Conservation (phyloP, 2,113 vertebrate species). For the Struthidea cinerea region DNA sequence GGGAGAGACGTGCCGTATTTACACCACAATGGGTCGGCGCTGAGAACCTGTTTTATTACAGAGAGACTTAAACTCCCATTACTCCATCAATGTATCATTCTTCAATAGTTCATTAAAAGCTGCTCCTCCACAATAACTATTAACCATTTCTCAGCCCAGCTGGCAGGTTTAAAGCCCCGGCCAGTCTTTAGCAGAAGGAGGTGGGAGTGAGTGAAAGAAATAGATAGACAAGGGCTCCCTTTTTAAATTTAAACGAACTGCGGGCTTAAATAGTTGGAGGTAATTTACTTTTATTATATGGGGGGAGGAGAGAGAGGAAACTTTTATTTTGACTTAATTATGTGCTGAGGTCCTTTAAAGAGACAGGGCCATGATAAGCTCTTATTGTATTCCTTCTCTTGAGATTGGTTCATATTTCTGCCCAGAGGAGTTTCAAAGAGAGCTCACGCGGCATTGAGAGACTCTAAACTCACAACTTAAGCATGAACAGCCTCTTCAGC, state of each 20-base stretch:
- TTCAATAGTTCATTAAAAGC: constrained; percentile 87
- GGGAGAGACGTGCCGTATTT: constrained; percentile 77
- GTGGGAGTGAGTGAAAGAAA: constrained; percentile 47
- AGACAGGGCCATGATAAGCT: not conserved
- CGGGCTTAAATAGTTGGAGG: constrained; percentile 49
- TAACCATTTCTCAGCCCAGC: constrained; percentile 73
- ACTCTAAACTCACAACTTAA: not conserved
- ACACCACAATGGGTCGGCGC: constrained; percentile 80
- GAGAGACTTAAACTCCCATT: constrained; percentile 79
- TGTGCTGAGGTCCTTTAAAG: constrained; percentile 24
- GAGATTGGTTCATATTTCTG: constrained; percentile 20
- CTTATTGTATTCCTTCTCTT: not conserved
- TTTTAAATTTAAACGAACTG: constrained; percentile 52
- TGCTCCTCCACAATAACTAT: constrained; percentile 72
- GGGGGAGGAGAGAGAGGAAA: not conserved
- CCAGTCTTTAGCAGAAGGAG: constrained; percentile 50
- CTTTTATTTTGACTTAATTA: constrained; percentile 58
- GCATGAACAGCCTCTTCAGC: not conserved
- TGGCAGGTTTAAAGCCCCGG: constrained; percentile 67
- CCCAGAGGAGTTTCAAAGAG: not conserved
- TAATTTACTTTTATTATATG: constrained; percentile 63
- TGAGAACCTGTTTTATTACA: constrained; percentile 84
- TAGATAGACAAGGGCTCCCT: constrained; percentile 40
- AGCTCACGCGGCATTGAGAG: accelerated
- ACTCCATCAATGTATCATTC: constrained; percentile 77